Evolutionary conservation across 2,113 vertebrate genomes (phyloP).

Genomic region (Nyctibius bracteatus): DNA sequence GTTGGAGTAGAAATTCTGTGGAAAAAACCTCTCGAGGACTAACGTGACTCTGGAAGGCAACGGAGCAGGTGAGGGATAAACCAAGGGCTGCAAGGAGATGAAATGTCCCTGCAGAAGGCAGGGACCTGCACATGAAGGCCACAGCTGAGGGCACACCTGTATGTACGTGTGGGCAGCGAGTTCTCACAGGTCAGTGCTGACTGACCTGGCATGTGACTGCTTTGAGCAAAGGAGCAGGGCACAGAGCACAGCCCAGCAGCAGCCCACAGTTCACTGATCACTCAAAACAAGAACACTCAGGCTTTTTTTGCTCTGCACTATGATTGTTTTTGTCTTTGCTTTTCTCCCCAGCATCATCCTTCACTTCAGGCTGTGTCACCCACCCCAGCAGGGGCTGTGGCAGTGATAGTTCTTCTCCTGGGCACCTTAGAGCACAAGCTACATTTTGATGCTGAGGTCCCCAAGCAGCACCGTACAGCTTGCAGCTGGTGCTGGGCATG

Average conservation of each 20-base stretch:
- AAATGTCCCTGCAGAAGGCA: background rate
- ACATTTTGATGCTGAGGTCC: background rate
- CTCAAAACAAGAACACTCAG: background rate
- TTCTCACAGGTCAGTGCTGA: rapidly evolving
- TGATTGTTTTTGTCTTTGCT: background rate
- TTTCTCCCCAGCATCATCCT: background rate
- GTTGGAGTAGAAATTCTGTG: background rate
- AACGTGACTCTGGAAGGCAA: background rate
- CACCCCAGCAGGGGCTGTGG: background rate
- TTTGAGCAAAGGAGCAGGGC: background rate
- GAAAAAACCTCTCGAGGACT: rapidly evolving
- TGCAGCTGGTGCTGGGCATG: rapidly evolving
- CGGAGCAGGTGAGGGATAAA: background rate
- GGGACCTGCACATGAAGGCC: background rate
- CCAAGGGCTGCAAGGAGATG: background rate
- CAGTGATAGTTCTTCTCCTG: background rate
- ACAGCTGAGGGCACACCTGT: background rate
- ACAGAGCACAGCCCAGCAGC: background rate
- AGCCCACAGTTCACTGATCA: rapidly evolving
- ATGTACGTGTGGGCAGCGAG: rapidly evolving
- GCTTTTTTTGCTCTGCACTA: background rate
- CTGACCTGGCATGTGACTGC: background rate
- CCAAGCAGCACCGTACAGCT: rapidly evolving
- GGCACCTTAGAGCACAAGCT: background rate
- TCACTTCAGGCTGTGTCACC: background rate